Conservation (phyloP, 2,113 vertebrate genomes). For the Takifugu bimaculatus region DNA sequence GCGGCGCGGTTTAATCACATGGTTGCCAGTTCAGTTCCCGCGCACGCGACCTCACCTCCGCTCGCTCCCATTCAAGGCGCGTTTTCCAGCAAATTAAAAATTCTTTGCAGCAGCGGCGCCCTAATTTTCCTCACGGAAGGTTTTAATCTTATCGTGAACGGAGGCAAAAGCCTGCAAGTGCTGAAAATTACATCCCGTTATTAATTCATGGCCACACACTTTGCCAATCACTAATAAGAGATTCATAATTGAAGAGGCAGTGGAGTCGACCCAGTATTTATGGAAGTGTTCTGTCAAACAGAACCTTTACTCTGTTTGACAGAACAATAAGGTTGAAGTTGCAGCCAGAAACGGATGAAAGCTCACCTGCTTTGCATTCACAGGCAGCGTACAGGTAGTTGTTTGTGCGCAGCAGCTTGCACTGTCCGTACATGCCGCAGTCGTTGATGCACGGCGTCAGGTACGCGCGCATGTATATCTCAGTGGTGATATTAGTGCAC, state of each 20-base stretch:
- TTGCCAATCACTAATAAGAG: slow-evolving; percentile 30
- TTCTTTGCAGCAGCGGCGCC: slow-evolving; percentile 29
- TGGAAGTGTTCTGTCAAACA: slow-evolving; percentile 5
- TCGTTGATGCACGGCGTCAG: slow-evolving; percentile 95
- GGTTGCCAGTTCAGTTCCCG: slow-evolving; percentile 14
- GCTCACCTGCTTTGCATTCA: slow-evolving; percentile 96
- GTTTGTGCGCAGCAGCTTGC: slow-evolving; percentile 96
- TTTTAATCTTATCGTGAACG: slow-evolving; percentile 28
- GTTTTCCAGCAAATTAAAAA: slow-evolving; percentile 39
- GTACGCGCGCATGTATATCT: slow-evolving; percentile 91
- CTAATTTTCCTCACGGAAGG: slow-evolving; percentile 35
- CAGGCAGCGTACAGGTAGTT: slow-evolving; percentile 97
- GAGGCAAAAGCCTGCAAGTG: slow-evolving; percentile 20
- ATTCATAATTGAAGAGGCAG: slow-evolving; percentile 29
- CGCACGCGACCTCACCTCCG: too few relatives aligned
- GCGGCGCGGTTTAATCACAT: slow-evolving; percentile 15
- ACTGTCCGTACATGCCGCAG: slow-evolving; percentile 95
- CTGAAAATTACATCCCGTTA: slow-evolving; percentile 28
- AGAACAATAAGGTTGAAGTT: not conserved
- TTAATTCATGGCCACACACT: slow-evolving; percentile 19
- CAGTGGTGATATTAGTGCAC: slow-evolving; percentile 84
- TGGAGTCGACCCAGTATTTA: slow-evolving; percentile 6
- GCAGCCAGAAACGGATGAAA: not conserved
- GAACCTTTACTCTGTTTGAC: not conserved
- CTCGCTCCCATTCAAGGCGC: not conserved